Base-by-base conservation (phyloP, 1,140 invertebrate species). In the Pseudachorutes palmiensis region DNA sequence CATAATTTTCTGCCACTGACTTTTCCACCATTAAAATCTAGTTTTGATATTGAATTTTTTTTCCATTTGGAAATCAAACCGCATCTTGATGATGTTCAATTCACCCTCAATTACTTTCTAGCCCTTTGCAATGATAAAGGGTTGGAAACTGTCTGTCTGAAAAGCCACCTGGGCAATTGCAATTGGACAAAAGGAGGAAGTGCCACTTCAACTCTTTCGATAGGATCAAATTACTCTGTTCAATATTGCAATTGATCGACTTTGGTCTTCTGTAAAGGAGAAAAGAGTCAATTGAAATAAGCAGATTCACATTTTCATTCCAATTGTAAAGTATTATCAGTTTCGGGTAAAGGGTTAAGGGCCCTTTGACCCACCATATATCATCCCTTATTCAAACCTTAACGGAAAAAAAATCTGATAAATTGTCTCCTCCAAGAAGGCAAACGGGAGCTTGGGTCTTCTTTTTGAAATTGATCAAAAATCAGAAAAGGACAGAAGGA, bases 181-280 rank as follows among this genome's bases (percentile, higher is more conserved):
- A 24, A 55, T 16, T 55, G 5, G 9, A n/a, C n/a, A n/a, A 55
- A 55, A 14, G 51, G 51, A 26, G 19, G 36, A 55, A 55, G 24
- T 24, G 51, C 51, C 51, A 55, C 51, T 55, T 55, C 12, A 55
- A 55, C 24, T 45, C 36, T 55, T 55, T 5, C 51, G 9, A 55
- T 9, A 55, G 36, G 12, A 55, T 55, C 51, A 55, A 55, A 55
- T 55, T 55, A 55, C 51, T 5, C 3, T 12, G 9, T 55, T 19
- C 24, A 5, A 26, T 16, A 26, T 16, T 5, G 51, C 51, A 55
- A 55, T 55, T 55, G 51, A 55, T 55, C 24, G 51, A 55, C 9
- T 19, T 55, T 55, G 51, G 5, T 41, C 36, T 41, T 41, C 5
- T 41, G 5, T 19, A 41, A 41, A 41, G 36, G 19, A 19, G 19